A percentile compares a stretch with the other conserved stretches of the same genome.
These are phyloP conservation scores for Leucophora obtusa DNA, from an alignment of 2,888 invertebrate species.

Conservation along the genomic window DNA sequence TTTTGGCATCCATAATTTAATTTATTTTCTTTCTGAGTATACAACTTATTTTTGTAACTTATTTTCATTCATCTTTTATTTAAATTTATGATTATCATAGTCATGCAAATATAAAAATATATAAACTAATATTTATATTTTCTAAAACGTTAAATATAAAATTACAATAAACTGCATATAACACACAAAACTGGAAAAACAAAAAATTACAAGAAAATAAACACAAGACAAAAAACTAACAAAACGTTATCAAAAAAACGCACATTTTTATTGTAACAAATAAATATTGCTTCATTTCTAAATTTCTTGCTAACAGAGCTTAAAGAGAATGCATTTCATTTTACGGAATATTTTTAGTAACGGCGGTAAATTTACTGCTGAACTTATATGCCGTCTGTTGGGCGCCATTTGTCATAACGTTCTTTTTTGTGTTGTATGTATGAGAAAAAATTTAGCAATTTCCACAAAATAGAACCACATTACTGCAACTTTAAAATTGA, in stretches of 20 bases:
- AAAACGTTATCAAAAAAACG: conserved; percentile 2
- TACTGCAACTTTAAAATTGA: too few species aligned
- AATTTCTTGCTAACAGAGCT: neutral
- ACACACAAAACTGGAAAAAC: neutral
- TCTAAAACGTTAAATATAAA: neutral
- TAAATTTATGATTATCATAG: neutral
- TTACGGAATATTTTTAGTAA: too few species aligned
- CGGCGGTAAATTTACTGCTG: too few species aligned
- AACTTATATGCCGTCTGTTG: too few species aligned
- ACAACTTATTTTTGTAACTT: neutral
- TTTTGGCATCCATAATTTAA: too few species aligned
- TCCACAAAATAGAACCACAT: too few species aligned
- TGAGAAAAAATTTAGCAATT: too few species aligned
- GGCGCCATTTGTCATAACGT: too few species aligned
- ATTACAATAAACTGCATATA: neutral
- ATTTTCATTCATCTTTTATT: neutral
- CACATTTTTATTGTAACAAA: conserved; percentile 19
- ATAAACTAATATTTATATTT: too few species aligned
- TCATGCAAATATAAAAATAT: neutral
- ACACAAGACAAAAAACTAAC: neutral
- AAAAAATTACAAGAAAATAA: neutral
- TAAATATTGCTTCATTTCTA: conserved; percentile 13
- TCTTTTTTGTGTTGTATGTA: too few species aligned
- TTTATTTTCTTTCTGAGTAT: too few species aligned
- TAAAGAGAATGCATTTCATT: neutral